Conservation (phyloP, 1,140 invertebrate species). For the Megalopta genalis region DNA sequence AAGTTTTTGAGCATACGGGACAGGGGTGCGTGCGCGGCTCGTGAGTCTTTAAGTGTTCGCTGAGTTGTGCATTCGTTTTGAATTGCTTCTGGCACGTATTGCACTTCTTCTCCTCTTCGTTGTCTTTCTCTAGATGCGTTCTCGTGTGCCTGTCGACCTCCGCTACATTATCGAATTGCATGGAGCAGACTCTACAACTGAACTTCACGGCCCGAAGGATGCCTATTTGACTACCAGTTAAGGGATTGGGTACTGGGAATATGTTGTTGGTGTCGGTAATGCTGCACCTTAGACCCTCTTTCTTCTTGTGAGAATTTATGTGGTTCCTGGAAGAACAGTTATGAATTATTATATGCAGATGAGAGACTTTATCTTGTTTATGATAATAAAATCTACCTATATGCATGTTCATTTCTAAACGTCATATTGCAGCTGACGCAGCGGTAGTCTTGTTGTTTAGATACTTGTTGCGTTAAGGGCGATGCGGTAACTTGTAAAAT, state of each 20-base stretch:
- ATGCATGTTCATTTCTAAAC: constrained; percentile 65
- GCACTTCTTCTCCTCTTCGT: constrained; percentile 57
- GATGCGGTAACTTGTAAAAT: constrained; percentile 21
- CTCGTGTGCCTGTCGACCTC: constrained; percentile 70
- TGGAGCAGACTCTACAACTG: constrained; percentile 67
- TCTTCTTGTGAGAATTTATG: constrained; percentile 54
- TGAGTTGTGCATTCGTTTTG: constrained; percentile 42
- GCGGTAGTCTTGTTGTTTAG: constrained; percentile 38
- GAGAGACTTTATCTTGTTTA: background rate
- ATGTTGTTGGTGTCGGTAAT: constrained; percentile 50
- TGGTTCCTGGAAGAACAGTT: constrained; percentile 62
- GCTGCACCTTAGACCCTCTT: constrained; percentile 51
- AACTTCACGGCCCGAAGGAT: constrained; percentile 66
- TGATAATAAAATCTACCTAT: constrained; percentile 52
- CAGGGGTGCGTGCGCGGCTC: constrained; percentile 63
- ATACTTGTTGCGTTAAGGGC: constrained; percentile 9
- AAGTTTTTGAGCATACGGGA: constrained; percentile 67
- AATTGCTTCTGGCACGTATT: constrained; percentile 68
- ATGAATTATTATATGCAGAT: background rate
- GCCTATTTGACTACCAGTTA: constrained; percentile 61
- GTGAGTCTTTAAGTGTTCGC: constrained; percentile 67
- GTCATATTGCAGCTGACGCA: constrained; percentile 63
- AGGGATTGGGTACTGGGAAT: constrained; percentile 52
- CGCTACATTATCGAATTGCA: constrained; percentile 64
- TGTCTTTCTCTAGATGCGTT: constrained; percentile 57